Evolutionary conservation across 2,888 invertebrate genomes (phyloP), one percentile per base, ranked within the genome.

Genomic region (Sussaba pulchella): DNA sequence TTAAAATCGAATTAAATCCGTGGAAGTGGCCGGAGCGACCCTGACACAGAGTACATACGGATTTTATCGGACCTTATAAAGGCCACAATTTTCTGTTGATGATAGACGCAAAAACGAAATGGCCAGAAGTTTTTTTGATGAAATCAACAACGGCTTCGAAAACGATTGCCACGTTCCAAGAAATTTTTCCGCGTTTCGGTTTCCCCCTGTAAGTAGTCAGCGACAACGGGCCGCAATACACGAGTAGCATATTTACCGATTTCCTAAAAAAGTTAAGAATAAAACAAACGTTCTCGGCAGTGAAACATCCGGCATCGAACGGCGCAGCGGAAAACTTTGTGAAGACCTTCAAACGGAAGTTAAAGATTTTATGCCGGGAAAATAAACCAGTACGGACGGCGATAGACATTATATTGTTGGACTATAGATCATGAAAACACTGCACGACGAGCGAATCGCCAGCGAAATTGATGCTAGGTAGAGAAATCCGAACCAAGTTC

Each of bases 1-100:
- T n/a, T n/a, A n/a, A n/a, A n/a, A n/a, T n/a, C n/a, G n/a, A n/a
- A n/a, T n/a, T n/a, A n/a, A n/a, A n/a, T n/a, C n/a, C n/a, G n/a
- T 88, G 87, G 84, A 80, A 78, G 12, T 85, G 76, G 70, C 84
- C 85, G n/a, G 73, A 72, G 14, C 54, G 79, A 52, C 78, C 84
- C 4, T 87, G 86, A 85, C 70, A 82, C 10, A 24, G 87, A 39
- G 4, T 89, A 0, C 88, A 88, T 50, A 74, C 86, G 6, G 87
- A 88, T 21, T 75, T 75, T 14, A 39, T 73, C 0, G 73, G 73
- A 1, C 64, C 73, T 12, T 73, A 31, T 45, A 78, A 78, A 14
- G 83, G 80, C 14, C 72, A 81, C 41, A 83, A 69, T 26, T 86
- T 82, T 43, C 39, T 88, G 14, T 72, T 89, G 0, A 43, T 87